Conservation (phyloP, 2,797 vertebrate species). For the Syngnathus acus region DNA sequence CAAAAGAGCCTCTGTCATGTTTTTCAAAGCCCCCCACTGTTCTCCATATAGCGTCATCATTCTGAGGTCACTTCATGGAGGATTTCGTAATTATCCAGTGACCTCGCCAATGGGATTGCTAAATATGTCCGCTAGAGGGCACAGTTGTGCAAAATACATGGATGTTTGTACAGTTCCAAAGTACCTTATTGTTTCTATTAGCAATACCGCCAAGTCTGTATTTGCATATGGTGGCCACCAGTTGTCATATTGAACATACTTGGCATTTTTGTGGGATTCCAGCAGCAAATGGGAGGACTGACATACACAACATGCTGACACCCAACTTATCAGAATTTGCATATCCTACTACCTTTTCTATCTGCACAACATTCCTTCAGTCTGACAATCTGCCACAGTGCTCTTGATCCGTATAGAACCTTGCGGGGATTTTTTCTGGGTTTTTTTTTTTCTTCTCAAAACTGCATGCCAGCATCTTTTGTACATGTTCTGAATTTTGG, state of each 20-base stretch:
- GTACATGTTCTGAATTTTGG: background rate
- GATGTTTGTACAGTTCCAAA: background rate
- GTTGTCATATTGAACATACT: constrained; percentile 30
- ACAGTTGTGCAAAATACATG: background rate
- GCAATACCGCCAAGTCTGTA: background rate
- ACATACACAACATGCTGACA: background rate
- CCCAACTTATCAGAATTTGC: background rate
- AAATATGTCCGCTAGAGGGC: background rate
- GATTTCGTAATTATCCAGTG: too few species aligned
- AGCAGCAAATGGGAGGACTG: background rate
- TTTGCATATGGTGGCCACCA: background rate
- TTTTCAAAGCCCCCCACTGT: background rate
- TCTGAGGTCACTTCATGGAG: background rate
- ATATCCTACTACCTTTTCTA: background rate
- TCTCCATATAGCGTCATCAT: background rate
- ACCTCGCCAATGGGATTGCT: background rate
- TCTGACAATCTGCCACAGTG: background rate
- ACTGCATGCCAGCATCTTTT: background rate
- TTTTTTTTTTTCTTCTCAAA: background rate
- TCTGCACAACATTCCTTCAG: background rate
- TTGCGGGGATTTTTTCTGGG: too few species aligned
- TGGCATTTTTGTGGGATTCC: constrained; percentile 40
- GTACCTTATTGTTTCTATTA: background rate
- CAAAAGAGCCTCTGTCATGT: background rate
- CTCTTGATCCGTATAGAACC: too few species aligned